A percentile compares a stretch with the other conserved stretches of the same genome.
phyloP scores from a whole-genome alignment of 2,797 vertebrate genomes.

The Triplophysa yarkandensis region DNA sequence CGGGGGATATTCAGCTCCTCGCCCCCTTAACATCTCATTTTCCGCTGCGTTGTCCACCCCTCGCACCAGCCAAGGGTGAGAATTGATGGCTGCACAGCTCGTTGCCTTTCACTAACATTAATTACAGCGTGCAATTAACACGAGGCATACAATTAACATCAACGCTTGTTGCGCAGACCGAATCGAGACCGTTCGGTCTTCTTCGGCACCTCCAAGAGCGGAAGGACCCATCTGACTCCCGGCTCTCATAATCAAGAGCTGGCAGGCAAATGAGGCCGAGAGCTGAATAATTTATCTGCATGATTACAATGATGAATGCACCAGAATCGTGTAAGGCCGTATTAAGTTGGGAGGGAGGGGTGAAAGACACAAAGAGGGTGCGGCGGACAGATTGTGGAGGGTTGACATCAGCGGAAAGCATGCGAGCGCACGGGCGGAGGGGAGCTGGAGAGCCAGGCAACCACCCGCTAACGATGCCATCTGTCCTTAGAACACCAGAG shows the following conservation, averaged over 20 bases:
- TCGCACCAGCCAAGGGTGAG: conserved; percentile 32
- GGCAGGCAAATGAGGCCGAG: conserved; percentile 74
- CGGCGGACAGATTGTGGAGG: conserved; percentile 20
- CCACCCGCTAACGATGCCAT: conserved; percentile 51
- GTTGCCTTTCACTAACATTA: conserved; percentile 40
- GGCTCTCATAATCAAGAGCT: conserved; percentile 53
- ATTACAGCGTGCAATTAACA: conserved; percentile 45
- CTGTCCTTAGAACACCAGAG: conserved; percentile 48
- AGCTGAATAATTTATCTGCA: conserved; percentile 78
- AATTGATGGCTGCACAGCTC: conserved; percentile 14
- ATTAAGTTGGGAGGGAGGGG: conserved; percentile 57
- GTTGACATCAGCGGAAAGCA: conserved; percentile 27
- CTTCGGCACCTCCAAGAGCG: conserved; percentile 31
- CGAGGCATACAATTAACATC: background rate
- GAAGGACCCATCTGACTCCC: conserved; percentile 27
- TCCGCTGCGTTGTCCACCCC: conserved; percentile 20
- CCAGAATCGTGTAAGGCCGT: conserved; percentile 65
- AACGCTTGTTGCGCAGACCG: conserved; percentile 25
- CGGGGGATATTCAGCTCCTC: conserved; percentile 1
- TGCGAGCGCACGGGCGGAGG: background rate
- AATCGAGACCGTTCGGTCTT: conserved; percentile 4
- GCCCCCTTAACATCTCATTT: conserved; percentile 24
- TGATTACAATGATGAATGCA: conserved; percentile 79
- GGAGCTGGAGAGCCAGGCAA: conserved; percentile 45
- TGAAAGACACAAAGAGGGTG: conserved; percentile 62